Percentiles rank a stretch among this genome's conserved stretches.
Conservation (phyloP, 2,113 vertebrate genomes). For the Ciconia maguari region DNA sequence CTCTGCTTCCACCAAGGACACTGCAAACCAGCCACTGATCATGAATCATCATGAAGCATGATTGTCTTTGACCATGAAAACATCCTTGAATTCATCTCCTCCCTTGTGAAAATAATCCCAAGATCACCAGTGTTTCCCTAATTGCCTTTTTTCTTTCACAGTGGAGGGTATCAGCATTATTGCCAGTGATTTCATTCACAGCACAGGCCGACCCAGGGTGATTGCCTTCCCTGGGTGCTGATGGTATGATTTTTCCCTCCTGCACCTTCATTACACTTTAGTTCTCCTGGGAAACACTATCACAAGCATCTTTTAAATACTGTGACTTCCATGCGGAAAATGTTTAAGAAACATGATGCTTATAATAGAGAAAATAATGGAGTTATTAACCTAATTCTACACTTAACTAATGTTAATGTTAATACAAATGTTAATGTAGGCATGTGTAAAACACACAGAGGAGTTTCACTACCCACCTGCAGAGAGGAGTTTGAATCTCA, state of each 20-base stretch:
- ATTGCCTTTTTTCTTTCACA: not conserved
- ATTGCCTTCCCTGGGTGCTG: not conserved
- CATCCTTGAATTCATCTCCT: not conserved
- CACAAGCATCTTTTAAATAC: not conserved
- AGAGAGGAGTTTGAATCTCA: not conserved
- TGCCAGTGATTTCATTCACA: not conserved
- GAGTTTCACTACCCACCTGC: not conserved
- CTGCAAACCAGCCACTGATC: not conserved
- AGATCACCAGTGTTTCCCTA: not conserved
- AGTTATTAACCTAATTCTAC: not conserved
- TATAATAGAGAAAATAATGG: not conserved
- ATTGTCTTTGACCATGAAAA: not conserved
- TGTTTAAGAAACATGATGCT: not conserved
- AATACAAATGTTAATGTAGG: not conserved
- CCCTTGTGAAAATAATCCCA: not conserved
- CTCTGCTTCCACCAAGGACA: not conserved
- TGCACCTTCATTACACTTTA: not conserved
- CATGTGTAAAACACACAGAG: not conserved
- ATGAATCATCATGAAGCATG: not conserved
- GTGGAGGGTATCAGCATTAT: not conserved
- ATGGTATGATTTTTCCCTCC: not conserved
- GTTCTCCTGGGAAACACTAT: not conserved
- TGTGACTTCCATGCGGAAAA: not conserved
- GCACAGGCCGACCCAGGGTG: rapidly evolving
- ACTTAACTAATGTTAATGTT: not conserved